phyloP scores from a whole-genome alignment of 37 sponge, comb jelly and placozoan genomes.

The Cliona cf. orientalis region DNA sequence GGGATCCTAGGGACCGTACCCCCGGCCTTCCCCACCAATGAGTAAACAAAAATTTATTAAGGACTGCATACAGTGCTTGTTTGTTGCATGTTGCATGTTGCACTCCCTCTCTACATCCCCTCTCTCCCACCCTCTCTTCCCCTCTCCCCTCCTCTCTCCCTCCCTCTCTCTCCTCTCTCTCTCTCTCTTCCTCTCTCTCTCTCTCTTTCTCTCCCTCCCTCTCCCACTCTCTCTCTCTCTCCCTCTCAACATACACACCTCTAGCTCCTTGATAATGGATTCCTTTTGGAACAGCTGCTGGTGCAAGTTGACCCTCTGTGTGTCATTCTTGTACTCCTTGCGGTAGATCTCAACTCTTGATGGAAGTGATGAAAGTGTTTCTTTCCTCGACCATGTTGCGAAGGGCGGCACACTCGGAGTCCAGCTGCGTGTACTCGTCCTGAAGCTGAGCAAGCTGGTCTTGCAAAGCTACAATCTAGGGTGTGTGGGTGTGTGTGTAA shows the following conservation, averaged over 20 bases:
- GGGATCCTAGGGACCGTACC: neutral
- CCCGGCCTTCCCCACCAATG: no score
- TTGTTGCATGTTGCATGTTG: neutral
- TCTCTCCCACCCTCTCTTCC: neutral
- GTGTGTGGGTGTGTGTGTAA: no score
- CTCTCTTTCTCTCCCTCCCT: neutral
- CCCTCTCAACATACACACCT: neutral
- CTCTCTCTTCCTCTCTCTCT: neutral
- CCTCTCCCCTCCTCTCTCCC: neutral
- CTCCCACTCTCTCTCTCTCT: neutral
- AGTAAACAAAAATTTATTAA: neutral
- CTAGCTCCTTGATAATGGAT: neutral
- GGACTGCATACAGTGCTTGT: neutral
- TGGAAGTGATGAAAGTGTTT: conserved; percentile 49
- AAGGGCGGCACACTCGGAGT: conserved; percentile 44
- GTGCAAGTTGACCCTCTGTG: conserved; percentile 48
- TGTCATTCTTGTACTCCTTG: conserved; percentile 71
- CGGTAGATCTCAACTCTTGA: conserved; percentile 79
- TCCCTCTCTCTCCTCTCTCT: conserved; percentile 6
- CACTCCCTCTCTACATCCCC: neutral
- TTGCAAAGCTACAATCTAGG: no score
- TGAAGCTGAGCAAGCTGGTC: conserved; percentile 8
- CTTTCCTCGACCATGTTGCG: conserved; percentile 61
- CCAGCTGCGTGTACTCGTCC: conserved; percentile 35
- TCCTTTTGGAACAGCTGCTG: conserved; percentile 46